Percentiles rank a stretch among this genome's conserved stretches.
Conservation (phyloP, 2,888 invertebrate genomes). For the Agriopis marginaria region DNA sequence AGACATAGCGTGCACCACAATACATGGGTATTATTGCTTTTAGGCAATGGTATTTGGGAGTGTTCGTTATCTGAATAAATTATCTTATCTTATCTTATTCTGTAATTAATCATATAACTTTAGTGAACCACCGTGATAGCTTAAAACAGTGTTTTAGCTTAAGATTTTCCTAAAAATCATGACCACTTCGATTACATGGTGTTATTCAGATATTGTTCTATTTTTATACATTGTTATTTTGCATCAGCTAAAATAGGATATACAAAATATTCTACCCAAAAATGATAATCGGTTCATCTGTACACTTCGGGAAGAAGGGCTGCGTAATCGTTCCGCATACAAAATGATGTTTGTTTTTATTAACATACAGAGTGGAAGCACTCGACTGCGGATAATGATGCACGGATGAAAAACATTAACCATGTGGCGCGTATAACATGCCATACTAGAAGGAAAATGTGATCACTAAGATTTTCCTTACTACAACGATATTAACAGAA, state of each 20-base stretch:
- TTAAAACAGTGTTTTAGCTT: background rate
- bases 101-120: too few species aligned
- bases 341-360: slow-evolving; percentile 33
- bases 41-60: too few species aligned
- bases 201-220: too few species aligned
- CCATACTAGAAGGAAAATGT: slow-evolving; percentile 6
- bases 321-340: slow-evolving; percentile 28
- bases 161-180: background rate
- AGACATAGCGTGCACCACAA: too few species aligned
- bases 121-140: too few species aligned
- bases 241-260: background rate
- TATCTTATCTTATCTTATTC: too few species aligned
- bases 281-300: slow-evolving; percentile 24
- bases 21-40: too few species aligned
- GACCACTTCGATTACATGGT: too few species aligned
- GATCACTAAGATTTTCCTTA: background rate
- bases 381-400: slow-evolving; percentile 22
- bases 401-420: slow-evolving; percentile 17
- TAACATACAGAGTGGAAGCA: slow-evolving; percentile 12
- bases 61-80: too few species aligned
- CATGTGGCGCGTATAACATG: slow-evolving; percentile 10
- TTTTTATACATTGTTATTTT: background rate
- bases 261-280: slow-evolving; percentile 14
- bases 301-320: slow-evolving; percentile 16
- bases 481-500: background rate